Base-by-base conservation (phyloP, 2,888 invertebrate genomes). In the Azorinus chamasolen region DNA sequence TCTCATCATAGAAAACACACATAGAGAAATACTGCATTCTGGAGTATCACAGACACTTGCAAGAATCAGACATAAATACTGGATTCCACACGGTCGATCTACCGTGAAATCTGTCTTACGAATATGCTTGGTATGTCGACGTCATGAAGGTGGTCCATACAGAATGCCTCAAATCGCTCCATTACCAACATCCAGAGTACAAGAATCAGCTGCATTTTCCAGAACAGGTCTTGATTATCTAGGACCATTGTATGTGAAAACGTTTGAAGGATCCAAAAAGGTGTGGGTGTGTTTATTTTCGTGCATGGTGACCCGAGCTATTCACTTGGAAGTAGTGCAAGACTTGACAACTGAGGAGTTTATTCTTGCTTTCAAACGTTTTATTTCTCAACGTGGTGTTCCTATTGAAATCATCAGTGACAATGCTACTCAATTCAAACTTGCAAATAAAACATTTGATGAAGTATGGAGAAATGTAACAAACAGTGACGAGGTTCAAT, bases 121-220 rank as follows among this genome's bases (percentile, higher is more conserved):
- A 14, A 16, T 16, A 25, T 70, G 70, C 58, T 14, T n/a, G 22
- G 27, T 55, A 25, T 69, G 69, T 53, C 53, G 62, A n/a, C 51
- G 61, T 24, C 51, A 48, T 41, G 70, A 70, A 45, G 62, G 62
- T 48, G 63, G 70, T 6, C 37, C 58, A 10, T 65, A 46, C 32
- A 64, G 37, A 65, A 45, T 65, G 65, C 65, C 71, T 32, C 41
- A 24, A 43, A 71, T 71, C 57, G 16, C 57, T n/a, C 63, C 71
- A 16, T 53, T 64, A 39, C 63, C 71, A 43, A 58, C 12, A 58
- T 25, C 51, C 20, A 63, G 71, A 24, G 63, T 71, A 14, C 18
- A 55, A 51, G 10, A 58, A 43, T 50, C 64, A 14, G 16, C 27
- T 18, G 57, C 71, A 1, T 71, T 71, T 32, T 5, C 41, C 18